A percentile compares a stretch with the other conserved stretches of the same genome.
phyloP scores from a whole-genome alignment of 2,113 vertebrate genomes.

The Lophura nycthemera region DNA sequence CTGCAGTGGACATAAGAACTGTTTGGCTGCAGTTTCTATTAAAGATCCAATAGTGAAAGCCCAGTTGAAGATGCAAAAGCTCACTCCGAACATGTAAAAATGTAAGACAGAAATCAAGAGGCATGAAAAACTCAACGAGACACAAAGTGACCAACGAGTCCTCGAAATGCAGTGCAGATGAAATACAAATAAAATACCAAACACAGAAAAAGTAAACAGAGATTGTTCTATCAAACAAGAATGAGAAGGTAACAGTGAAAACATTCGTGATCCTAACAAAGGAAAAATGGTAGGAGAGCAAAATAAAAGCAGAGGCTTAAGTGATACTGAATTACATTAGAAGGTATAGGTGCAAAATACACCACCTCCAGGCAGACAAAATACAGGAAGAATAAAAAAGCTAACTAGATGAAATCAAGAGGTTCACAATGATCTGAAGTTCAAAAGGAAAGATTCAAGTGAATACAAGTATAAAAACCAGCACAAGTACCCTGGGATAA shows the following conservation, averaged over 20 bases:
- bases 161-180: background rate
- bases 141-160: background rate
- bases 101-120: background rate
- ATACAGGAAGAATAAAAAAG: background rate
- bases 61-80: background rate
- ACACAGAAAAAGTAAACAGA: background rate
- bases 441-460: background rate
- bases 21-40: background rate
- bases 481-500: background rate
- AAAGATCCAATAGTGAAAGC: background rate
- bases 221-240: background rate
- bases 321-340: background rate
- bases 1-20: background rate
- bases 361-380: background rate
- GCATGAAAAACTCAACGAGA: background rate
- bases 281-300: background rate
- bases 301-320: background rate
- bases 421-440: background rate
- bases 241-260: background rate
- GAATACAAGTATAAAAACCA: background rate
- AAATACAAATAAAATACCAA: background rate
- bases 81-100: background rate
- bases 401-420: background rate
- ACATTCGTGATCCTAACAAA: background rate
- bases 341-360: background rate